Base-by-base conservation (phyloP, 1,140 invertebrate genomes). In the Temnothorax nylanderi region DNA sequence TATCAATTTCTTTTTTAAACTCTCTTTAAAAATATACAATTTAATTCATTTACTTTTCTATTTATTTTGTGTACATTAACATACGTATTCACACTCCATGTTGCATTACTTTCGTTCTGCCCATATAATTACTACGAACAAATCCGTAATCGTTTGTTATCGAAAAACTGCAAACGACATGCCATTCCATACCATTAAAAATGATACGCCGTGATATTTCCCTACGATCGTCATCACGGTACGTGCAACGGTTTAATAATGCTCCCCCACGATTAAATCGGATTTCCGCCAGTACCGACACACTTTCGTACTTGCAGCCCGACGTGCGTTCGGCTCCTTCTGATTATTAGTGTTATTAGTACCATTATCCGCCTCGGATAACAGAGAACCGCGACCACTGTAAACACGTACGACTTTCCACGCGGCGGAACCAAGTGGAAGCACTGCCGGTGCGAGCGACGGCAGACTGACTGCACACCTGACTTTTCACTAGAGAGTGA, bases 401-500 rank as follows among this genome's bases (percentile, higher is more conserved):
- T 26, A 37, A 72, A 8, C 34, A 41, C 21, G 18, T 64, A 44
- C 49, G 16, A 81, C 80, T 82, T 74, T 82, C 41, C 51, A 81
- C 32, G 21, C 44, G 7, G 37, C 16, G 47, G 10, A 71, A 60
- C 8, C 41, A 60, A 74, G 54, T 82, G 34, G 54, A 72, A 82
- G 26, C 26, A 37, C 18, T 69, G 69, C 44, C 13, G 18, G 10
- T 8, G 13, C 3, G 54, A 84, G n/a, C 44, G 18, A 11, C n/a
- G 44, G 11, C 47, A 47, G 69, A 72, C n/a, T 8, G 13, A 49
- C n/a, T 32, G 56, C 21, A 72, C 56, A n/a, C 5, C 8, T 2
- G 56, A 85, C 26, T 78, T 85, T 78, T 85, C 51, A 89, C 32
- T 71, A 6, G 13, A 26, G 8, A 51, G 41, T 62, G 21, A 75